Conservation (phyloP, 2,797 vertebrate species). For the Acanthurus tractus region DNA sequence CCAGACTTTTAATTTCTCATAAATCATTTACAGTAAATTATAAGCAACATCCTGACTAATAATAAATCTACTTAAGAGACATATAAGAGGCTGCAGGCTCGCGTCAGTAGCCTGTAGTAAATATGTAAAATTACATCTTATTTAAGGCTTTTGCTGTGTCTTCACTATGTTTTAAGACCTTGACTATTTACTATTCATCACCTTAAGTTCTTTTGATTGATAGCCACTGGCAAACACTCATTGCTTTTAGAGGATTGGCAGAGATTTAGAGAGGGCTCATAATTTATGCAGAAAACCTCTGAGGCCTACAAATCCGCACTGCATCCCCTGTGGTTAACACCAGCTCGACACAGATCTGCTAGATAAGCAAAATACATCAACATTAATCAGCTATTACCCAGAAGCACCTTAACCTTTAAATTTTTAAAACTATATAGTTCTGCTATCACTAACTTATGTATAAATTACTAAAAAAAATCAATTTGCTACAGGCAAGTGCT, state of each 20-base stretch:
- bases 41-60: constrained; percentile 11
- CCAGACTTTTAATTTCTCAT: constrained; percentile 19
- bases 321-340: constrained; percentile 55
- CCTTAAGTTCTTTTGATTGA: constrained; percentile 43
- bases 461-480: constrained; percentile 36
- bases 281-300: constrained; percentile 60
- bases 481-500: constrained; percentile 7
- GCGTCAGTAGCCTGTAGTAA: constrained; percentile 16
- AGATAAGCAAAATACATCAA: constrained; percentile 67
- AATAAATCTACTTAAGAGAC: constrained; percentile 13
- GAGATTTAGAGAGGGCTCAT: constrained; percentile 46
- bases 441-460: constrained; percentile 43
- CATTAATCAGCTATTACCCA: constrained; percentile 66
- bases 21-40: constrained; percentile 34
- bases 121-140: constrained; percentile 16
- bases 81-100: background rate
- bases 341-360: constrained; percentile 47
- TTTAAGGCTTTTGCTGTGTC: background rate
- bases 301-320: constrained; percentile 40
- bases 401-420: constrained; percentile 51
- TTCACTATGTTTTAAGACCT: constrained; percentile 29
- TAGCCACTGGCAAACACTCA: constrained; percentile 32
- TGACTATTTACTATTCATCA: constrained; percentile 29
- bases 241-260: constrained; percentile 36
- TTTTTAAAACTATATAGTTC: constrained; percentile 42